Percentiles rank a stretch among this genome's conserved stretches.
Evolutionary conservation across 2,113 vertebrate species (phyloP).

Genomic region (Pachycephala philippinensis): DNA sequence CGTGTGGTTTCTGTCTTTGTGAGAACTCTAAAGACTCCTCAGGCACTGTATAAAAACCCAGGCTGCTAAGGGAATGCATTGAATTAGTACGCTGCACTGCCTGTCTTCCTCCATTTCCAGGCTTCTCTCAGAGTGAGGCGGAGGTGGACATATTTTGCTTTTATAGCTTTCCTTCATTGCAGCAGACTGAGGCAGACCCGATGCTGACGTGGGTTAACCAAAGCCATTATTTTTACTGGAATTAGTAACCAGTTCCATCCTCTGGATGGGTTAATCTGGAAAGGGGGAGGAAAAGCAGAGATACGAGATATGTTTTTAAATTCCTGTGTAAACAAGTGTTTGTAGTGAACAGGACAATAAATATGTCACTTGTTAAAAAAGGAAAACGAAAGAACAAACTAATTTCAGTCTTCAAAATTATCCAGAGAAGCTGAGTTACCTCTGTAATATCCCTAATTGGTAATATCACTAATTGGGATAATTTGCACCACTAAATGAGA

Average conservation of each 20-base stretch:
- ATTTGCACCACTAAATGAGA: background rate
- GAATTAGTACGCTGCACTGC: background rate
- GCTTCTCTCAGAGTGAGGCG: background rate
- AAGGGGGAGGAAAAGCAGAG: background rate
- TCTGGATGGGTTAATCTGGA: background rate
- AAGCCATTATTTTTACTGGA: background rate
- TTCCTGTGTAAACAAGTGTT: background rate
- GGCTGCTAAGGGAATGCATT: background rate
- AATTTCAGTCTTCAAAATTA: background rate
- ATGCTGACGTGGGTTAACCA: background rate
- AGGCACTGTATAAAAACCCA: background rate
- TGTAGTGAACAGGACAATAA: background rate
- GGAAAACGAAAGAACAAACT: no score
- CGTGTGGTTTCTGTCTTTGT: background rate
- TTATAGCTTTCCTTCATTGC: background rate
- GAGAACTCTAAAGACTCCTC: background rate
- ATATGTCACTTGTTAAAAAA: background rate
- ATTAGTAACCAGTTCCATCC: background rate
- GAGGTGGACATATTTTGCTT: background rate
- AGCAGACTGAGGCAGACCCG: background rate
- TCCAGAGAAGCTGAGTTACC: background rate
- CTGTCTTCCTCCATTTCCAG: background rate
- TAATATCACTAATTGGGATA: background rate
- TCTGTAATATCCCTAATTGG: background rate
- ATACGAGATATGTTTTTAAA: background rate